Conservation (phyloP, 2,888 invertebrate genomes). For the Eurytoma californica region DNA sequence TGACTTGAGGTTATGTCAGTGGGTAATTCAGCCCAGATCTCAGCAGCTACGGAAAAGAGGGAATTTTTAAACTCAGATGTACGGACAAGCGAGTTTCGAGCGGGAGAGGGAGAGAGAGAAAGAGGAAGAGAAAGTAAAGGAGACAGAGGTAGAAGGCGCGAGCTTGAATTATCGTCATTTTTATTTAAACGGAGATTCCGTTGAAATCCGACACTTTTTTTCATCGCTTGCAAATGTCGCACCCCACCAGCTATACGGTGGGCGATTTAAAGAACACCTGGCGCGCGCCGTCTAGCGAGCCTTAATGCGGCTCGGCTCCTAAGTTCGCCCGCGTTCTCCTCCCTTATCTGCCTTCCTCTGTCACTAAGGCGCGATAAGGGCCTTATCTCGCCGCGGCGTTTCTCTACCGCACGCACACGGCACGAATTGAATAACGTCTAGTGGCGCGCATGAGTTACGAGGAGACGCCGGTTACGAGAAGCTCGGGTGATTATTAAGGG, state of each 20-base stretch:
- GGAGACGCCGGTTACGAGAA: background rate
- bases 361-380: no score
- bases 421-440: background rate
- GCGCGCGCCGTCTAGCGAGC: no score
- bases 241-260: background rate
- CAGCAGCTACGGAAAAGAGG: no score
- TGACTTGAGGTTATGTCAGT: no score
- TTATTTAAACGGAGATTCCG: constrained; percentile 52
- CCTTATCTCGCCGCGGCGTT: constrained; percentile 19
- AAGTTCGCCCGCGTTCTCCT: constrained; percentile 10
- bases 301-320: constrained; percentile 1
- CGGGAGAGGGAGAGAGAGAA: background rate
- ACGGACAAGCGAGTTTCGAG: no score
- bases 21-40: no score
- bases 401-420: background rate
- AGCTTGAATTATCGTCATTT: constrained; percentile 52
- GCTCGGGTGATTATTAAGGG: constrained; percentile 24
- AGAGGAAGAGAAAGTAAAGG: background rate
- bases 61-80: no score
- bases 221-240: constrained; percentile 10
- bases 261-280: constrained; percentile 22
- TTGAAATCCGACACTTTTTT: constrained; percentile 50
- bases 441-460: constrained; percentile 24
- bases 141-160: background rate
- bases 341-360: background rate